phyloP scores from a whole-genome alignment of 2,113 vertebrate species.

The Apteryx mantelli region DNA sequence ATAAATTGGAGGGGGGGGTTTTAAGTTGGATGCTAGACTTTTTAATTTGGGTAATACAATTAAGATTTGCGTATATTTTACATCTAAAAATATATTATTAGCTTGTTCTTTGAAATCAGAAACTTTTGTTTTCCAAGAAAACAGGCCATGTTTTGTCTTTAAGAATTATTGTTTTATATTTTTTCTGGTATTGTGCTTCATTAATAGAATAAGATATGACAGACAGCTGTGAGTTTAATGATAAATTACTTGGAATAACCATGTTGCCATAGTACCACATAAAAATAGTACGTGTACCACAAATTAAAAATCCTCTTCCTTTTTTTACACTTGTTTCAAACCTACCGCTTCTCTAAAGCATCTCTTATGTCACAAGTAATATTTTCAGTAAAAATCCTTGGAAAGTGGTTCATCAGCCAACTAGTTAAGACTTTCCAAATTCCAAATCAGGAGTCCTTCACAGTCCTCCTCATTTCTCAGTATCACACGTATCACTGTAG shows the following conservation, averaged over 20 bases:
- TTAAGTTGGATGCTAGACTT: not conserved
- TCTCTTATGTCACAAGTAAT: not conserved
- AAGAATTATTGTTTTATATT: not conserved
- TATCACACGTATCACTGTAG: not conserved
- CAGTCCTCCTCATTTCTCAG: not conserved
- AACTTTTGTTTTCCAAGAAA: not conserved
- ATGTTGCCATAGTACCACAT: constrained; percentile 61
- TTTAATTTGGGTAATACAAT: not conserved
- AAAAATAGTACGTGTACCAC: constrained; percentile 48
- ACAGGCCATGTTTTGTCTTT: not conserved
- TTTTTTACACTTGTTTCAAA: constrained; percentile 29
- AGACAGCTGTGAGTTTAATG: constrained; percentile 33
- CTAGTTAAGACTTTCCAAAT: not conserved
- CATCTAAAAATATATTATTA: not conserved
- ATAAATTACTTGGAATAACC: constrained; percentile 61
- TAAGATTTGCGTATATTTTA: not conserved
- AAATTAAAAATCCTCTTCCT: not conserved
- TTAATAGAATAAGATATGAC: constrained; percentile 48
- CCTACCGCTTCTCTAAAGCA: not conserved
- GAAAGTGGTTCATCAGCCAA: not conserved
- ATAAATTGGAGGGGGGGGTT: not conserved
- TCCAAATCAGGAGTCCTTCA: not conserved
- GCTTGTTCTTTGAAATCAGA: not conserved
- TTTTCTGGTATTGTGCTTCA: constrained; percentile 17
- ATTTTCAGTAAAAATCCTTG: not conserved